Base-by-base conservation (phyloP, 2,113 vertebrate species). In the Hepsetus odoe region DNA sequence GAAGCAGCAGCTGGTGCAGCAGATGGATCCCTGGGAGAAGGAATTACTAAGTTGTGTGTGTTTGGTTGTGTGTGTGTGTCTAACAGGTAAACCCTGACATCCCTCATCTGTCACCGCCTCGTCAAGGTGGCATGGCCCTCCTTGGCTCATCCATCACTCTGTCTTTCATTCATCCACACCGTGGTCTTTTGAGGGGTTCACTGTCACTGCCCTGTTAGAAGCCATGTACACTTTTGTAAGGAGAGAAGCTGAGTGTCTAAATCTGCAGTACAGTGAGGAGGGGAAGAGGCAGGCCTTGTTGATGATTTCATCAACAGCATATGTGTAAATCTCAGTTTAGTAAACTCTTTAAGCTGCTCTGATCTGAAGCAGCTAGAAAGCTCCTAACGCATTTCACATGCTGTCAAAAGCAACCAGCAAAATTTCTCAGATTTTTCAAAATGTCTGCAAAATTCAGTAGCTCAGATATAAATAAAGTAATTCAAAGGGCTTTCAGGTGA, bases 1-100 rank as follows among this genome's bases (percentile, higher is more conserved):
- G 2, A 11, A 44, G 62, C 61, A 44, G 49, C 61, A 80, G 77
- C 69, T 80, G 77, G 24, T 74, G 35, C 58, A 61, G 61, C 70
- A 80, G 77, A 80, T 80, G 77, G 66, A 49, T 62, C 70, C 70
- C 70, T 74, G 61, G 14, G 77, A 80, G 38, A 38, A 5, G 20
- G 51, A 73, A 67, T 40, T 56, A 80, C 16, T 35, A 30, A 32
- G 26, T 22, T 9, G 20, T 53, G 59, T 59, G 53, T 49, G 79
- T 76, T 61, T 49, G 62, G 55, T 42, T 64, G 70, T 30, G 64
- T 72, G 80, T 56, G n/a, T n/a, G 66, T 66, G 74, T 66, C 26
- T 32, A 26, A 56, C 49, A 65, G 44, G 22, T 32, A 66, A 18
- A 69, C 56, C 53, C 35, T 68, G 49, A 69, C 75, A 77, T 9